Conservation (phyloP, 1,140 invertebrate genomes). For the Phymastichus coffea region DNA sequence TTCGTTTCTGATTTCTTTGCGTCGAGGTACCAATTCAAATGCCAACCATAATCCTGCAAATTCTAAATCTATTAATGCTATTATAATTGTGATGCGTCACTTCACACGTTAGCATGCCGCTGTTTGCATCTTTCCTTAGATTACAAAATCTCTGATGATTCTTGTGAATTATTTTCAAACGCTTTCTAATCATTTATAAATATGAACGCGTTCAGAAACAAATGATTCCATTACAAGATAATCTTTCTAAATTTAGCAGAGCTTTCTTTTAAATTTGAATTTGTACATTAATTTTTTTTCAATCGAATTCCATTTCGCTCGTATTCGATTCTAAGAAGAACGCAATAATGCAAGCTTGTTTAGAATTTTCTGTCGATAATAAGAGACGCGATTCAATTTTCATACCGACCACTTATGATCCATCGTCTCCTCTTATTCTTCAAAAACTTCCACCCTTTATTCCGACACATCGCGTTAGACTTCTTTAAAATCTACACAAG, state of each 20-base stretch:
- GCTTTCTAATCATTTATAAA: no score
- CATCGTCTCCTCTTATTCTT: no score
- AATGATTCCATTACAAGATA: no score
- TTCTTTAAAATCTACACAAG: no score
- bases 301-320: constrained; percentile 12
- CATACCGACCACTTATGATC: no score
- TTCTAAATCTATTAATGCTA: constrained; percentile 16
- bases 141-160: no score
- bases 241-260: constrained; percentile 7
- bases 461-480: no score
- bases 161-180: no score
- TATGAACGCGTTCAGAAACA: no score
- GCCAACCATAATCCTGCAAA: constrained; percentile 17
- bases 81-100: constrained; percentile 10
- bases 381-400: neutral
- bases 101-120: constrained; percentile 4
- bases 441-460: no score
- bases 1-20: neutral
- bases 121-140: constrained; percentile 12
- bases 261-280: neutral
- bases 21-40: constrained; percentile 19
- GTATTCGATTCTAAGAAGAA: constrained; percentile 21
- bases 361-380: constrained; percentile 5
- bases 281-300: neutral
- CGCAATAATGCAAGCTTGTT: neutral